Evolutionary conservation across 1,140 invertebrate genomes (phyloP), one percentile per base, ranked within the genome.

Genomic region (Bombus polaris): DNA sequence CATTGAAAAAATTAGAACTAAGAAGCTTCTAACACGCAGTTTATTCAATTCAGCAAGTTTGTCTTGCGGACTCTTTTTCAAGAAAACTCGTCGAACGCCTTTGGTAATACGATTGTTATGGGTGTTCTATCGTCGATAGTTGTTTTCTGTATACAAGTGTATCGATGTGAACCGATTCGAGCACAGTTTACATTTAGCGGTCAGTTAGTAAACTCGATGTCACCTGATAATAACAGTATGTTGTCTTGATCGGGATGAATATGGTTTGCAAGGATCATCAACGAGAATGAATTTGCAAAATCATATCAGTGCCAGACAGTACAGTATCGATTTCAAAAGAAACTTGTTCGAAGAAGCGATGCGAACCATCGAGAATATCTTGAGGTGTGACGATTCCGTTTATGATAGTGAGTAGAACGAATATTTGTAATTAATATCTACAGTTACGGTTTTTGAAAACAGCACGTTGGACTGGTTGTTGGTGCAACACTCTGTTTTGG

Each of bases 151-250:
- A 53, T 44, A n/a, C 32, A n/a, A n/a, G 47, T 39, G 79, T 76
- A 42, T 28, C 28, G 28, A 18, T 32, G n/a, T 39, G 35, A 59
- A 37, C 71, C 18, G 42, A 44, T 35, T 32, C 18, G 39, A 22
- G 57, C 15, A 72, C 59, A 15, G 57, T 82, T 86, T 62, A 80
- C 80, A n/a, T 86, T 83, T 79, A 37, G 71, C 78, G 74, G 65
- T 70, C 76, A 62, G 62, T 86, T 82, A 35, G 85, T 80, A 89
- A 89, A 85, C 65, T 32, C 73, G 72, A 47, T 65, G 75, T 89
- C 74, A 76, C 66, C 28, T 35, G n/a, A 9, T 28, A 65, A 65
- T 57, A 84, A 81, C 9, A 73, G 15, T 77, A 81, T 75, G 78
- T 57, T n/a, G 35, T 18, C 28, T 28, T 22, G n/a, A 35, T 42